Conservation (phyloP, 2,888 invertebrate genomes). For the Eristalinus sepulchralis region DNA sequence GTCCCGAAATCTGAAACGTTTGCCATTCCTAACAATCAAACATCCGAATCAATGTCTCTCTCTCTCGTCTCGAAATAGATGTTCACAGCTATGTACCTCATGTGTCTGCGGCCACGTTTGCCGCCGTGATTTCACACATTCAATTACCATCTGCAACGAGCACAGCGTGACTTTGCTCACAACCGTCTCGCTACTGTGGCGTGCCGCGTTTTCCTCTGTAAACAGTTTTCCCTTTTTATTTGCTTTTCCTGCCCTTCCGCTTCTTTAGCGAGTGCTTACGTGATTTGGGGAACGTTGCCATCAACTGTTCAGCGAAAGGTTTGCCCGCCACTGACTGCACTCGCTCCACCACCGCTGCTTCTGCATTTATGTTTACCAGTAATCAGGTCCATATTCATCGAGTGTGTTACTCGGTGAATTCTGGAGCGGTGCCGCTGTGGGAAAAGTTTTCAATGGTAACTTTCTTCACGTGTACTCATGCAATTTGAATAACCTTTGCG, state of each 20-base stretch:
- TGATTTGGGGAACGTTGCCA: not conserved
- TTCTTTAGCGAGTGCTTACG: not conserved
- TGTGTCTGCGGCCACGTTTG: not conserved
- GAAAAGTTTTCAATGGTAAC: not conserved
- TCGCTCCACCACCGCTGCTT: not conserved
- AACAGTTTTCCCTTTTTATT: not conserved
- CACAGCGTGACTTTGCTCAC: not conserved
- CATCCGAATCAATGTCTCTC: not conserved
- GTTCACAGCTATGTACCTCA: not conserved
- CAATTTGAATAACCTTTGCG: not conserved
- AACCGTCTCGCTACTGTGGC: not conserved
- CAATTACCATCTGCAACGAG: not conserved
- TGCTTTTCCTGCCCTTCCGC: not conserved
- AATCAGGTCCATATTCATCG: not conserved
- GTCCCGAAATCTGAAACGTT: not conserved
- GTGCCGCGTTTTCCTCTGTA: not conserved
- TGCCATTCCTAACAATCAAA: not conserved
- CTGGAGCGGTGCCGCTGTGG: not conserved
- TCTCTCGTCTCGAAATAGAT: not conserved
- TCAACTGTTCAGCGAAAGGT: not conserved
- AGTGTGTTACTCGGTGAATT: not conserved
- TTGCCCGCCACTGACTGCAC: not conserved
- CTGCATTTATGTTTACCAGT: not conserved
- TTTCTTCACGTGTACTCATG: not conserved
- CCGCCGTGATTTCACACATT: not conserved